A percentile compares a stretch with the other conserved stretches of the same genome.
Conservation (phyloP, 2,888 invertebrate species). For the Agrenia bidenticulata region DNA sequence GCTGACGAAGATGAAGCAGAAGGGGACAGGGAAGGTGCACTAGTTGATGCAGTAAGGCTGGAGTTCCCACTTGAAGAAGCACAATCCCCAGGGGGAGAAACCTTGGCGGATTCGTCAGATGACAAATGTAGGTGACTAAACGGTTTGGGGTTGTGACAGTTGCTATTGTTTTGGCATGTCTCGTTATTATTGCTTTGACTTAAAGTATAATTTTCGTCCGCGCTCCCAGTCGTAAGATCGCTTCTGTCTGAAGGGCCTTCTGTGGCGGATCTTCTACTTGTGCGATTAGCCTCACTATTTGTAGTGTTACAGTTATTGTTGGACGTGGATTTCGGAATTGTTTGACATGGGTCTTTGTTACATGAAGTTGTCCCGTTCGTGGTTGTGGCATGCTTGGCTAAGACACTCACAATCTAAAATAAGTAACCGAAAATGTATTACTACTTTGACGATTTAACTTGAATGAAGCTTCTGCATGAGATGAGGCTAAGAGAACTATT, state of each 20-base stretch:
- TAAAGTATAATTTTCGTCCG: constrained; percentile 7
- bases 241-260: background rate
- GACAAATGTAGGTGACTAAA: constrained; percentile 16
- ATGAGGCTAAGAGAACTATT: too few relatives aligned
- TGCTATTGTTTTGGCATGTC: constrained; percentile 9
- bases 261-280: background rate
- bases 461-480: too few relatives aligned
- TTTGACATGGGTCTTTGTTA: background rate
- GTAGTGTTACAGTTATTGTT: background rate
- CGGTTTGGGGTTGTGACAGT: constrained; percentile 3
- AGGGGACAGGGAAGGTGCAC: constrained; percentile 48
- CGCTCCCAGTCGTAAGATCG: constrained; percentile 4
- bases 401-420: constrained; percentile 47
- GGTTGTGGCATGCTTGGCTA: constrained; percentile 49
- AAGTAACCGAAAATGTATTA: background rate
- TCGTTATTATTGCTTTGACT: constrained; percentile 27
- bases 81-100: constrained; percentile 29
- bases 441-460: background rate
- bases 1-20: constrained; percentile 43
- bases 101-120: background rate
- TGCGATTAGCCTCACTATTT: background rate
- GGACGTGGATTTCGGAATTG: background rate
- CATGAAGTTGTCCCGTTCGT: constrained; percentile 31
- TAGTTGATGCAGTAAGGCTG: constrained; percentile 48
- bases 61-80: constrained; percentile 51